These are phyloP conservation scores for Antitype chi DNA, from an alignment of 2,888 invertebrate species.

Conservation along the genomic window DNA sequence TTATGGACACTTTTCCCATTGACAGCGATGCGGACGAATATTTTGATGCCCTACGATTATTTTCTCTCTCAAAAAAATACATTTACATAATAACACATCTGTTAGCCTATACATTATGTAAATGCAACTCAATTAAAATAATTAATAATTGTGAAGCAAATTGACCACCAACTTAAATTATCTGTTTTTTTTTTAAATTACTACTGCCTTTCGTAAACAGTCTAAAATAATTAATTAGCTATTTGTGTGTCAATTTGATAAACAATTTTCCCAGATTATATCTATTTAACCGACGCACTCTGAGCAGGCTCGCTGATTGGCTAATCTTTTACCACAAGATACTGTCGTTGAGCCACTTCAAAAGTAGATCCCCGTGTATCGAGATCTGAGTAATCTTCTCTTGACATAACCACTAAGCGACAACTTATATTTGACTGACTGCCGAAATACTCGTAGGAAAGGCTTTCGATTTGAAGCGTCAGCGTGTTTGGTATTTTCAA, in stretches of 20 bases:
- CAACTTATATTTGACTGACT: background rate
- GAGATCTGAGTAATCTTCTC: conserved; percentile 1
- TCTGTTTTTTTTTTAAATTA: too few species aligned
- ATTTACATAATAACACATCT: too few species aligned
- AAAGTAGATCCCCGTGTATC: background rate
- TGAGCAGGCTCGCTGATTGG: background rate
- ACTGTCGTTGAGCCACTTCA: conserved; percentile 5
- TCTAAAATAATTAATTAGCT: background rate
- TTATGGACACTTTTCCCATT: too few species aligned
- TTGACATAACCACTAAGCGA: background rate
- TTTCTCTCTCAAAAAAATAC: too few species aligned
- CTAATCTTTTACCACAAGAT: background rate
- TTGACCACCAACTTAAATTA: background rate
- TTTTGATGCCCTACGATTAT: too few species aligned
- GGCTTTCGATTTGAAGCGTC: background rate
- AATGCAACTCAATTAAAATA: too few species aligned
- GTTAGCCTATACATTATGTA: too few species aligned
- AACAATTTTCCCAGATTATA: background rate
- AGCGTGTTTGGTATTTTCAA: background rate
- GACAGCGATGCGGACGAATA: too few species aligned
- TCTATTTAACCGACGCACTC: too few species aligned
- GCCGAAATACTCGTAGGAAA: background rate
- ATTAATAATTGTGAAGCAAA: too few species aligned
- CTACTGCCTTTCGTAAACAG: fast-evolving
- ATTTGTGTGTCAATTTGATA: background rate